Percentiles rank a stretch among this genome's conserved stretches.
phyloP scores from a whole-genome alignment of 37 sponge, comb jelly and placozoan species.

The Petrosia ficiformis region DNA sequence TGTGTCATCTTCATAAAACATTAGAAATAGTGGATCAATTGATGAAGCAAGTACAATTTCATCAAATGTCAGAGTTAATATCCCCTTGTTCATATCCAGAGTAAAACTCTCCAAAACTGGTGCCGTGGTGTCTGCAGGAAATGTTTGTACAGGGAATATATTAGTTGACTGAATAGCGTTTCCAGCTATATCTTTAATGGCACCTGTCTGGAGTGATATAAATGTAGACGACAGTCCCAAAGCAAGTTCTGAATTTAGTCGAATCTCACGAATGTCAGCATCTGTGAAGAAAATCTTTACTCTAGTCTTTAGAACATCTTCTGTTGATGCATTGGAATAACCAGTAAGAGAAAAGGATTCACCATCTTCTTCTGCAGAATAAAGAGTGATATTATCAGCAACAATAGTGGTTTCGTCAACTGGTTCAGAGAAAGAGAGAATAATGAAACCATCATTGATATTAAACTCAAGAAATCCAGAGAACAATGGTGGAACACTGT shows the following conservation, averaged over 20 bases:
- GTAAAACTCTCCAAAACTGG: slow-evolving; percentile 49
- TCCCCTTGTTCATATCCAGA: slow-evolving; percentile 74
- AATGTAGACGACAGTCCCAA: slow-evolving; percentile 24
- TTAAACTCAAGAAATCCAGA: slow-evolving; percentile 45
- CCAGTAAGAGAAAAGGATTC: slow-evolving; percentile 50
- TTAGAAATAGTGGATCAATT: slow-evolving; percentile 38
- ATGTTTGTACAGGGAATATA: slow-evolving; percentile 19
- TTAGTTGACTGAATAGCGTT: slow-evolving; percentile 53
- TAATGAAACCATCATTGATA: slow-evolving; percentile 43
- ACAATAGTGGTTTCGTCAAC: slow-evolving; percentile 31
- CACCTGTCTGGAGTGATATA: slow-evolving; percentile 43
- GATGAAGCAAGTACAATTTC: slow-evolving; percentile 62
- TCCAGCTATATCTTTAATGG: slow-evolving; percentile 64
- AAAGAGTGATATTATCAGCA: slow-evolving; percentile 49
- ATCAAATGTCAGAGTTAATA: slow-evolving; percentile 68
- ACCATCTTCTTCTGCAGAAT: slow-evolving; percentile 32
- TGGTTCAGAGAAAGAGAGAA: slow-evolving; percentile 83
- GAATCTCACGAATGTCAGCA: slow-evolving; percentile 24
- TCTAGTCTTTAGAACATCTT: slow-evolving; percentile 10
- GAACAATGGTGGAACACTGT: slow-evolving; percentile 51
- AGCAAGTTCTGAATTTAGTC: slow-evolving; percentile 12
- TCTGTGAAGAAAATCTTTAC: slow-evolving; percentile 27
- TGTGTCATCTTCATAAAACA: slow-evolving; percentile 19
- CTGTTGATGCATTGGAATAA: slow-evolving; percentile 38
- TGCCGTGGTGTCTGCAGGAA: slow-evolving; percentile 53